Evolutionary conservation across 2,797 vertebrate genomes (phyloP), one percentile per base, ranked within the genome.

Genomic region (Neoniphon sammara): DNA sequence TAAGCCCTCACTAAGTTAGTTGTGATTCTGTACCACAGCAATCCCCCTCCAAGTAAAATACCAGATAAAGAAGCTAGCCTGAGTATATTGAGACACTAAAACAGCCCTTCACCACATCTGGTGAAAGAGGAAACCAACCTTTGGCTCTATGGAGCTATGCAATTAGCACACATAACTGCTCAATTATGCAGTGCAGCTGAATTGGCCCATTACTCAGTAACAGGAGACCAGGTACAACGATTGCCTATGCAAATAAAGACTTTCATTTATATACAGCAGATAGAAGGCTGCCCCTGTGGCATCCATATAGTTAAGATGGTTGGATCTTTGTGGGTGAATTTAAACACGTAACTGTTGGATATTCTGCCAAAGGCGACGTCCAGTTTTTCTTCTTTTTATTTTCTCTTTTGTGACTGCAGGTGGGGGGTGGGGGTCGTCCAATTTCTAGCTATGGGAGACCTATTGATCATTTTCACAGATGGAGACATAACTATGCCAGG

Each of bases 241-340:
- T 34, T 54, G 59, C 20, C 20, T 52, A 44, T 39, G 58, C 34
- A 64, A 56, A 49, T 25, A 39, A 18, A 36, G 21, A n/a, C 18
- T 27, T 73, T 39, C 53, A 73, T 57, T 58, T 18, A 73, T n/a
- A n/a, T 63, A 31, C 31, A 25, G 44, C 55, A 55, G 23, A 44
- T 42, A 55, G 50, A 42, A 50, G 50, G 34, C 31, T 34, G 34
- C 34, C 47, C 47, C 46, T 53, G 58, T 31, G 52, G 69, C 69
- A 21, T 46, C 17, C 18, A 25, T 11, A 46, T 15, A 47, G n/a
- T 70, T 23, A n/a, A 60, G 31, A 52, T 52, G 15, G 25, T 31
- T 3, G 31, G 44, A 27, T 73, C 44, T 23, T 4, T 47, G 56
- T 34, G 60, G 68, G 50, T 30, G 49, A 62, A 50, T 46, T 61